Base-by-base conservation (phyloP, 2,888 invertebrate species). In the Diadegma fenestrale region DNA sequence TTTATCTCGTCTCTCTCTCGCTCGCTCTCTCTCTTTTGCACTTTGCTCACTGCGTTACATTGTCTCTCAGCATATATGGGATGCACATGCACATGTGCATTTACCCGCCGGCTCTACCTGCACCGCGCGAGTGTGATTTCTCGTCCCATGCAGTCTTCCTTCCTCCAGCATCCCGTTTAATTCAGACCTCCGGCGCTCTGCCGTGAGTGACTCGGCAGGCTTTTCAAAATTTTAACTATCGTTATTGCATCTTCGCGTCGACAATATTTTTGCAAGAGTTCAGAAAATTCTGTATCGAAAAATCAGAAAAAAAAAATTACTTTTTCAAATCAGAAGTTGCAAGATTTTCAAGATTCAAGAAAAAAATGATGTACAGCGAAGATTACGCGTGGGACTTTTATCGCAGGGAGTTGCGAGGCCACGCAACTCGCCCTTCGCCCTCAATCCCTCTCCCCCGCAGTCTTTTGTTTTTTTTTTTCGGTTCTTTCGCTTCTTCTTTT, bases 371-470 rank as follows among this genome's bases (percentile, higher is more conserved):
- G 86, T 68, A 82, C 30, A 17, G 17, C 22, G 30, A 43, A 51
- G 41, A 69, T 45, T 68, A 75, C 69, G 12, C 41, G 61, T 73
- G 33, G 78, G 71, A 86, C 75, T 86, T 81, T 79, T 86, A 79
- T 86, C 76, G 71, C 43, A 41, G 82, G 71, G 45, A 68, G 68
- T 19, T 43, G n/a, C n/a, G 64, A 30, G 80, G 80, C 84, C 84
- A 69, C n/a, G n/a, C 54, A 84, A 22, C 51, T 30, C n/a, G 12
- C 26, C 30, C 14, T 12, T 72, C 48, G 33, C 6, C 43, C 10
- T 64, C n/a, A 64, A 19, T 64, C 33, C 14, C 19, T 51, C 51
- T n/a, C 4, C n/a, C 19, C 71, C 45, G 51, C 43, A 19, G 33
- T 0, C 3, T 54, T 22, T 22, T 3, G 4, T 12, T 58, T 10